These are phyloP conservation scores for Anser cygnoides DNA, from an alignment of 2,113 vertebrate species.

Conservation along the genomic window DNA sequence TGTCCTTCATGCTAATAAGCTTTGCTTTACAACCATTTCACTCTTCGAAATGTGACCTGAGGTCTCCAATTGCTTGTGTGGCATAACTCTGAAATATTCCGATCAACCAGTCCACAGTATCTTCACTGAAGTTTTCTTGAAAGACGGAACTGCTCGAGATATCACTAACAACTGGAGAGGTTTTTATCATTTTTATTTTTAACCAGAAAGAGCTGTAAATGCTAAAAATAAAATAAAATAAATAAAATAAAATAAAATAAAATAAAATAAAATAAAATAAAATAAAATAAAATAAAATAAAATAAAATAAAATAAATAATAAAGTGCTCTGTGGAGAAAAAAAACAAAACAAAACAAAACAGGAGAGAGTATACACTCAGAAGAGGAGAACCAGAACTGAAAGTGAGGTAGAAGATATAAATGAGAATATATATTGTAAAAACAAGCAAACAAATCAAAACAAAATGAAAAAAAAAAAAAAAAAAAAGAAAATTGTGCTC, in stretches of 20 bases:
- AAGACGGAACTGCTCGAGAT: not conserved
- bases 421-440: fast-evolving
- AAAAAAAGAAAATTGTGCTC: not conserved
- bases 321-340: no score
- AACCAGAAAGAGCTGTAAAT: not conserved
- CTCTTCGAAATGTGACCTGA: not conserved
- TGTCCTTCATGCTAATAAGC: not conserved
- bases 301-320: no score
- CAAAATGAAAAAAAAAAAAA: no score
- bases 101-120: not conserved
- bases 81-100: not conserved
- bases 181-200: not conserved
- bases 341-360: no score
- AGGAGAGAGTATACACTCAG: not conserved
- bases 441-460: no score
- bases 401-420: fast-evolving
- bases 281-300: no score
- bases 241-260: no score
- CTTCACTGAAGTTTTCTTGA: not conserved
- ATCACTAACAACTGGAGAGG: fast-evolving
- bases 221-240: not conserved
- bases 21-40: not conserved
- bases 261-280: no score
- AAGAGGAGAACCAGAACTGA: not conserved
- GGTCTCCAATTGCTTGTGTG: not conserved